Percentiles rank a stretch among this genome's conserved stretches.
Evolutionary conservation across 2,797 vertebrate species (phyloP).

Genomic region (Chrysocyon brachyurus): DNA sequence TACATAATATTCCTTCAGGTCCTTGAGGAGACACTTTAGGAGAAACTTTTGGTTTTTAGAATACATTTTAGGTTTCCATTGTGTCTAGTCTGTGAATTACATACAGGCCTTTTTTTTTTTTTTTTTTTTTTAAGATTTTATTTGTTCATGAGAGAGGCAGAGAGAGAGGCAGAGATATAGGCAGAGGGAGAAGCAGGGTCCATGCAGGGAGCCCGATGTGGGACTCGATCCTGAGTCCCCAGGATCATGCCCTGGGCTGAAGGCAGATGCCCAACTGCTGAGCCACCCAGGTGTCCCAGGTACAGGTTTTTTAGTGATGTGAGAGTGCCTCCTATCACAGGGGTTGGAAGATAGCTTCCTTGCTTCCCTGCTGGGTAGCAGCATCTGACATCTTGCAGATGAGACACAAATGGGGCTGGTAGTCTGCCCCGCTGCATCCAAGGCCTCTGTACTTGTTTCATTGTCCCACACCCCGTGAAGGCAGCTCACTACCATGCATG

Average conservation of each 20-base stretch:
- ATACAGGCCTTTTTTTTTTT: not conserved
- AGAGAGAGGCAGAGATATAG: too few species aligned
- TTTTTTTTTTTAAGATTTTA: not conserved
- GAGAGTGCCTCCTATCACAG: not conserved
- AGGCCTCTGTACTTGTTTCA: fast-evolving
- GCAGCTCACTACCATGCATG: not conserved
- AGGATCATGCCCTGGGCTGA: too few species aligned
- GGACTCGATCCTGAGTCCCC: too few species aligned
- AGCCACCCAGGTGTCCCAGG: too few species aligned
- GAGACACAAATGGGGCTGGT: not conserved
- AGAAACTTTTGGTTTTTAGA: not conserved
- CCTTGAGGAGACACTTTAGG: not conserved
- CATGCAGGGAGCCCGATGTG: too few species aligned
- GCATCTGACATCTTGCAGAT: not conserved
- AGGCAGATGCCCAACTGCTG: too few species aligned
- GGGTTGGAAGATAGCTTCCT: not conserved
- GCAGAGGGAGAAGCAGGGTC: too few species aligned
- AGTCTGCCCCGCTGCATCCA: fast-evolving
- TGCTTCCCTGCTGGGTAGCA: too few species aligned
- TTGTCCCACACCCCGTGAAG: not conserved
- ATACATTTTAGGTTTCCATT: not conserved
- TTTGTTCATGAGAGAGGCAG: too few species aligned
- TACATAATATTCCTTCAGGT: not conserved
- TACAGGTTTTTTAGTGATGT: not conserved
- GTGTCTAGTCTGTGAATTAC: not conserved